These are phyloP conservation scores for Sebastiscus tertius DNA, from an alignment of 2,797 vertebrate species.

Conservation along the genomic window DNA sequence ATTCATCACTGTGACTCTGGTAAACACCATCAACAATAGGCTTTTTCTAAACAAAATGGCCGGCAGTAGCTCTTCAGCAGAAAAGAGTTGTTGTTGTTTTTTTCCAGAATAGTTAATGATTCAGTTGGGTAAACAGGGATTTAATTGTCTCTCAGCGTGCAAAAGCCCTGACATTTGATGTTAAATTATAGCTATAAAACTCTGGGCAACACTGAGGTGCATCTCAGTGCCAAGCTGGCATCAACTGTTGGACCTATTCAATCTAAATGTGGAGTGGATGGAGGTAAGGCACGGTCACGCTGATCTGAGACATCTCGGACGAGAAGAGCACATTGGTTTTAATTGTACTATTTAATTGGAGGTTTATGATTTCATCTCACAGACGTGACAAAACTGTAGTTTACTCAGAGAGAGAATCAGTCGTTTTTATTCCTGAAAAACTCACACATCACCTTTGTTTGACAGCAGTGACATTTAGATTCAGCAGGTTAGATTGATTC, in stretches of 20 bases:
- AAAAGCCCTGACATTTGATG: conserved; percentile 59
- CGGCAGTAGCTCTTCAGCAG: conserved; percentile 24
- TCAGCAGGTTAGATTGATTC: conserved; percentile 34
- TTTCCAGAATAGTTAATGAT: conserved; percentile 56
- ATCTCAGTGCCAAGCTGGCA: conserved; percentile 56
- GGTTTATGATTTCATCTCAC: neutral
- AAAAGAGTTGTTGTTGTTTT: conserved; percentile 20
- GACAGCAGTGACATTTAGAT: conserved; percentile 50
- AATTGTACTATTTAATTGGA: neutral
- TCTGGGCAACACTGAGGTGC: conserved; percentile 34
- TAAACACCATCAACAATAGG: conserved; percentile 49
- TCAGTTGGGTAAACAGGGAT: conserved; percentile 68
- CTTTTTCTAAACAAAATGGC: conserved; percentile 48
- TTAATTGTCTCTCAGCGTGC: conserved; percentile 62
- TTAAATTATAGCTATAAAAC: conserved; percentile 71
- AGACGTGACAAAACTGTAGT: neutral
- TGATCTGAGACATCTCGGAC: conserved; percentile 3
- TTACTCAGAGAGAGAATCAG: neutral
- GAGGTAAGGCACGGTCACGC: conserved; percentile 25
- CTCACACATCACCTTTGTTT: conserved; percentile 14
- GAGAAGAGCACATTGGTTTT: neutral
- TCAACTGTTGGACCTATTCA: conserved; percentile 36
- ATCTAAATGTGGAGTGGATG: conserved; percentile 15
- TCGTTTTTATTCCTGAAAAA: conserved; percentile 2
- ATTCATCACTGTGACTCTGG: conserved; percentile 36